Conservation (phyloP, 2,113 vertebrate species). For the Lynx canadensis region DNA sequence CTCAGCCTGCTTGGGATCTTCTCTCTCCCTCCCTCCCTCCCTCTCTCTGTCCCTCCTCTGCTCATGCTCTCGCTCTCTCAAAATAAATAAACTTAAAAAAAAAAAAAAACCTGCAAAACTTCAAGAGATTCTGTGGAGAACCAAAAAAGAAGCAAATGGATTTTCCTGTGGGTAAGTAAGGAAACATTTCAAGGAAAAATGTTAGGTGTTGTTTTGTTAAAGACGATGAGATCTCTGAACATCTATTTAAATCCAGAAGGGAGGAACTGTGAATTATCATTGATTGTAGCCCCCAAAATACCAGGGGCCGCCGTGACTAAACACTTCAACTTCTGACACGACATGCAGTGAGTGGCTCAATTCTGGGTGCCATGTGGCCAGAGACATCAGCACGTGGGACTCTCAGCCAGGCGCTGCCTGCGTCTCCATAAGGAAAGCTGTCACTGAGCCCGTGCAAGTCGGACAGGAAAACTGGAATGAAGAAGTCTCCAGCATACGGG, state of each 20-base stretch:
- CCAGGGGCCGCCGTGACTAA: not conserved
- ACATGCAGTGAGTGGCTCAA: not conserved
- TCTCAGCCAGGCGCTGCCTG: not conserved
- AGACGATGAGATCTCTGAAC: not conserved
- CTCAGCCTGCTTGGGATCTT: too few species aligned
- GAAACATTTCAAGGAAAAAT: not conserved
- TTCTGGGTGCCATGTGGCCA: not conserved
- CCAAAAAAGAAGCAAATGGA: not conserved
- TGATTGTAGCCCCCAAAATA: not conserved
- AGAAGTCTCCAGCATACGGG: accelerated
- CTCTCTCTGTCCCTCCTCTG: too few species aligned
- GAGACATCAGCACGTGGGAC: not conserved
- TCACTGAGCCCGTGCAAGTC: not conserved
- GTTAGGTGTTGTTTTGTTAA: not conserved
- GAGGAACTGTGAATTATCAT: not conserved
- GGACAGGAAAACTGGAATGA: not conserved
- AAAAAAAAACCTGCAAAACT: not conserved
- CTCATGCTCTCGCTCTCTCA: too few species aligned
- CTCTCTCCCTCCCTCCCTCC: too few species aligned
- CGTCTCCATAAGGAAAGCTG: not conserved
- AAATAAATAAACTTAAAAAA: too few species aligned
- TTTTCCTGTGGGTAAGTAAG: not conserved
- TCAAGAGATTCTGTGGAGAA: not conserved
- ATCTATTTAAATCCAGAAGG: not conserved
- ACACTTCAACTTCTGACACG: not conserved